phyloP scores from a whole-genome alignment of 2,888 invertebrate species.

The Iselma pallidipennis region DNA sequence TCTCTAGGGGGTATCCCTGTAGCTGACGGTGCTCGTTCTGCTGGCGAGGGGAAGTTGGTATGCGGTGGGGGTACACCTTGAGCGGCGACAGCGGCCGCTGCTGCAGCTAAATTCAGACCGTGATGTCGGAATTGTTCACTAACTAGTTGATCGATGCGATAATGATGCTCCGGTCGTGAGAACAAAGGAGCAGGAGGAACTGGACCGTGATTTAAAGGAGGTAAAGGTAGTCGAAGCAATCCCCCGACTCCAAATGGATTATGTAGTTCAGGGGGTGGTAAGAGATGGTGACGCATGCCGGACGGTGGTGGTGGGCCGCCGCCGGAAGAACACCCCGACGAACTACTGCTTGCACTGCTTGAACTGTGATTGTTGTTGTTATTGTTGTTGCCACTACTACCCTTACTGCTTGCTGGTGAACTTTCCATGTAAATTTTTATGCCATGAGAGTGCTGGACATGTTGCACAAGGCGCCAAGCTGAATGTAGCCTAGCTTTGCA shows the following conservation, averaged over 20 bases:
- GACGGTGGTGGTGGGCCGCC: slow-evolving; percentile 64
- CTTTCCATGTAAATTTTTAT: slow-evolving; percentile 88
- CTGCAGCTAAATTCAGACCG: slow-evolving; percentile 76
- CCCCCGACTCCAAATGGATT: slow-evolving; percentile 76
- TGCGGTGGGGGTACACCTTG: slow-evolving; percentile 67
- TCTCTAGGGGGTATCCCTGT: slow-evolving; percentile 57
- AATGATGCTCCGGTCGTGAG: slow-evolving; percentile 77
- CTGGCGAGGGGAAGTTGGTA: slow-evolving; percentile 64
- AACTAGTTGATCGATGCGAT: slow-evolving; percentile 82
- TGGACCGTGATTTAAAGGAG: slow-evolving; percentile 70
- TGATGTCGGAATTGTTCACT: slow-evolving; percentile 82
- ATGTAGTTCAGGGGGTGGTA: slow-evolving; percentile 75
- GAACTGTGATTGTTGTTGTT: slow-evolving; percentile 61
- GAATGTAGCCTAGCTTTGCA: slow-evolving; percentile 90
- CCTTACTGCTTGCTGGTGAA: slow-evolving; percentile 49
- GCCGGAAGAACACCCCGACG: slow-evolving; percentile 58
- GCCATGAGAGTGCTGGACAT: slow-evolving; percentile 92
- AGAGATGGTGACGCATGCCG: slow-evolving; percentile 68
- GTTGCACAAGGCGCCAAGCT: slow-evolving; percentile 95
- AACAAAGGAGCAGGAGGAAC: slow-evolving; percentile 76
- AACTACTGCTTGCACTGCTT: slow-evolving; percentile 59
- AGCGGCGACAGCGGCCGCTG: slow-evolving; percentile 69
- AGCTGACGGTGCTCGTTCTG: slow-evolving; percentile 62
- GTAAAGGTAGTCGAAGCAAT: slow-evolving; percentile 75
- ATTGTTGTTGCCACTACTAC: slow-evolving; percentile 27